These are phyloP conservation scores for Nebria brevicollis DNA, from an alignment of 2,888 invertebrate genomes.

Conservation along the genomic window DNA sequence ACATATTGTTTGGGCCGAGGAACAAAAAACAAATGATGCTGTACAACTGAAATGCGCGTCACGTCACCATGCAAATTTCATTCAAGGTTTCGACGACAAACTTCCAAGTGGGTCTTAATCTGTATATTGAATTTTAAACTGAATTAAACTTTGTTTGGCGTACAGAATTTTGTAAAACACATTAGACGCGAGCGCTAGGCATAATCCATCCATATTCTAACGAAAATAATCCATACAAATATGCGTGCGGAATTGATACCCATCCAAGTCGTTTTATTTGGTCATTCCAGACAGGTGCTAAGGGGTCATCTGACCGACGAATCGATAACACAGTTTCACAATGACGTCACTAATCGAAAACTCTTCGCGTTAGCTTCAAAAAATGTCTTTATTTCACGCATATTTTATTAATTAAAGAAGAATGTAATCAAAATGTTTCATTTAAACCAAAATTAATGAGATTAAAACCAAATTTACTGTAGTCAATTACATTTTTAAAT, in stretches of 20 bases:
- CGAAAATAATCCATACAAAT: conserved; percentile 5
- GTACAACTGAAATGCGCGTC: conserved; percentile 11
- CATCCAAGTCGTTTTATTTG: neutral
- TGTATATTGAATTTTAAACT: conserved; percentile 46
- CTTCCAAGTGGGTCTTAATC: conserved; percentile 44
- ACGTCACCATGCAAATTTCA: conserved; percentile 36
- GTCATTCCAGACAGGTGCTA: conserved; percentile 38
- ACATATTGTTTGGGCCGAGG: neutral
- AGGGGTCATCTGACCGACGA: conserved; percentile 34
- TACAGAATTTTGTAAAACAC: conserved; percentile 19
- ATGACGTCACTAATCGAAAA: conserved; percentile 41
- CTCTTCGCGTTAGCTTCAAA: neutral
- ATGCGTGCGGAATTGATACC: neutral
- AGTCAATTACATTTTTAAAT: neutral
- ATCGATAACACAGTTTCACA: conserved; percentile 44
- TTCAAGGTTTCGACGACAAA: conserved; percentile 34
- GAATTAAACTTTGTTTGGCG: conserved; percentile 38
- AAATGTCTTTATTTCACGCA: neutral
- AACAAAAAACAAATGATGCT: conserved; percentile 31
- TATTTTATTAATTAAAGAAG: no score
- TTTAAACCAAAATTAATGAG: neutral
- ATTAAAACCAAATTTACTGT: neutral
- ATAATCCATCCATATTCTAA: neutral
- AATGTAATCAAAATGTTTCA: neutral
- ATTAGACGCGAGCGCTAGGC: neutral